Evolutionary conservation across 2,888 invertebrate species (phyloP).

Genomic region (Leptinotarsa juncta): DNA sequence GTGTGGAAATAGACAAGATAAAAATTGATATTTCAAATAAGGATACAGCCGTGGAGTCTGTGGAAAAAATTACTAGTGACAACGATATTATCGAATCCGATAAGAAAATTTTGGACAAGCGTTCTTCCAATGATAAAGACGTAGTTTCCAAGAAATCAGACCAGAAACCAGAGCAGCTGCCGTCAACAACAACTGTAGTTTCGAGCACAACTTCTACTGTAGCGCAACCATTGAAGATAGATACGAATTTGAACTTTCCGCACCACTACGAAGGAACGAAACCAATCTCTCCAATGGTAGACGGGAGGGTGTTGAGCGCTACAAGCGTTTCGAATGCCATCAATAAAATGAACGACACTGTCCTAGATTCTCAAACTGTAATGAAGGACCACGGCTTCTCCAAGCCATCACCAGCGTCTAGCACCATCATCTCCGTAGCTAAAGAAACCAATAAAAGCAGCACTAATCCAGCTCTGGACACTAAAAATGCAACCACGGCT

Average conservation of each 20-base stretch:
- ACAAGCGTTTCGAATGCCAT: slow-evolving; percentile 64
- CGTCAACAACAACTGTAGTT: slow-evolving; percentile 60
- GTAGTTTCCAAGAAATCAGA: neutral
- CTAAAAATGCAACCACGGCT: slow-evolving; percentile 50
- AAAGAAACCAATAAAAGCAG: slow-evolving; percentile 39
- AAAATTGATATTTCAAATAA: neutral
- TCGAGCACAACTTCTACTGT: slow-evolving; percentile 63
- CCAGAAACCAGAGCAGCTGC: slow-evolving; percentile 38
- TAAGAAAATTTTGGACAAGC: neutral
- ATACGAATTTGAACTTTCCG: slow-evolving; percentile 57
- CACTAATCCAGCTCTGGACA: slow-evolving; percentile 47
- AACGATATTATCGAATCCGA: neutral
- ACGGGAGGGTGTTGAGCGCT: slow-evolving; percentile 61
- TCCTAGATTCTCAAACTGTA: slow-evolving; percentile 62
- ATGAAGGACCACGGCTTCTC: slow-evolving; percentile 60
- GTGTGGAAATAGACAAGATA: neutral
- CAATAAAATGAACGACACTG: slow-evolving; percentile 65
- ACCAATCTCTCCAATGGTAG: slow-evolving; percentile 58
- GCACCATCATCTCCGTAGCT: slow-evolving; percentile 49
- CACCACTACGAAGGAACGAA: slow-evolving; percentile 47
- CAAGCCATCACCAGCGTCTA: slow-evolving; percentile 52
- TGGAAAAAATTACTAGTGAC: neutral
- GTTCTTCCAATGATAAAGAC: neutral
- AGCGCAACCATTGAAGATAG: slow-evolving; percentile 63
- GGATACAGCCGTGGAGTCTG: slow-evolving; percentile 15